A percentile compares a stretch with the other conserved stretches of the same genome.
phyloP scores from a whole-genome alignment of 2,113 vertebrate species.

The Platichthys flesus region DNA sequence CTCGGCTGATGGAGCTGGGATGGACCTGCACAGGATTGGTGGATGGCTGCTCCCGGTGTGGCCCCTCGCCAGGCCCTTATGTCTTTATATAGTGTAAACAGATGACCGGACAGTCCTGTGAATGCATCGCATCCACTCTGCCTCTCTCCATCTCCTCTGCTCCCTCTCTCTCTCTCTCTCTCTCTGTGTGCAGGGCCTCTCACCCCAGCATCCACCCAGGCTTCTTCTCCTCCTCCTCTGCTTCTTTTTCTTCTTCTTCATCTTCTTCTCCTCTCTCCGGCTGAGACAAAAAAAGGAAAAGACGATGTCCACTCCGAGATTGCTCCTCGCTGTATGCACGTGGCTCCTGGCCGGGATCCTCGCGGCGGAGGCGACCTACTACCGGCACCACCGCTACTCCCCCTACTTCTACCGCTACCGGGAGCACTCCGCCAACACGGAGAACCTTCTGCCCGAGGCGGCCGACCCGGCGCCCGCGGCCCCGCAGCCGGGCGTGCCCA shows the following conservation, averaged over 20 bases:
- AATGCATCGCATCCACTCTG: slow-evolving; percentile 75
- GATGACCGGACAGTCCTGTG: slow-evolving; percentile 82
- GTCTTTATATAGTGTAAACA: slow-evolving; percentile 88
- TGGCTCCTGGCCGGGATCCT: slow-evolving; percentile 80
- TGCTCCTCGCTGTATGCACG: slow-evolving; percentile 77
- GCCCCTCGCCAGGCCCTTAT: slow-evolving; percentile 83
- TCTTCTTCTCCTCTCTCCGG: slow-evolving; percentile 17
- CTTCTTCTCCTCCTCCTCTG: slow-evolving; percentile 23
- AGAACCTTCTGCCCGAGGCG: slow-evolving; percentile 86
- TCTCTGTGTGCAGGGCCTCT: slow-evolving; percentile 33
- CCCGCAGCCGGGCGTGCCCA: slow-evolving; percentile 48
- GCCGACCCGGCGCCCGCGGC: slow-evolving; percentile 81
- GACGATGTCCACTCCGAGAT: slow-evolving; percentile 81
- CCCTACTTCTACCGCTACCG: slow-evolving; percentile 79
- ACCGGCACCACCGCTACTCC: slow-evolving; percentile 80
- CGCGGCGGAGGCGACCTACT: slow-evolving; percentile 82
- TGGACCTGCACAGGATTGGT: slow-evolving; percentile 84
- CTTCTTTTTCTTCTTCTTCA: not conserved
- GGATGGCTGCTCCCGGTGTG: slow-evolving; percentile 77
- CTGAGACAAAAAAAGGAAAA: slow-evolving; percentile 15
- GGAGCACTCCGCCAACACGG: slow-evolving; percentile 85
- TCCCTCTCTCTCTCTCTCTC: slow-evolving; percentile 29
- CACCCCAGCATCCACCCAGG: slow-evolving; percentile 52
- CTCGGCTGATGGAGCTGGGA: slow-evolving; percentile 78
- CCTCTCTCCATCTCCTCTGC: slow-evolving; percentile 55